Conservation (phyloP, 2,888 invertebrate genomes). For the Scaptomyza flava region DNA sequence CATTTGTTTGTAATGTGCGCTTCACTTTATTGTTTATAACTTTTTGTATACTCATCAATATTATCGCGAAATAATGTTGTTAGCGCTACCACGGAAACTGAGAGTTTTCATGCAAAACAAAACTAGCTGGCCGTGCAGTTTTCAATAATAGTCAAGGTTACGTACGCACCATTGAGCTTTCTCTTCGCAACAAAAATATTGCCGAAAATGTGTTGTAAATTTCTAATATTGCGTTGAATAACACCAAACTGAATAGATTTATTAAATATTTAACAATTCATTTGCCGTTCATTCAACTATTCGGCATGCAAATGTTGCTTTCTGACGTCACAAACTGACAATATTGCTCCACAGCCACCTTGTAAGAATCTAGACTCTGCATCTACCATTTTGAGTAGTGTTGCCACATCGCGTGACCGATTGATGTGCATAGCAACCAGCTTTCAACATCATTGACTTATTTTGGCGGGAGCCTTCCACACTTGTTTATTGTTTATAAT, state of each 20-base stretch:
- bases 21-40: conserved; percentile 15
- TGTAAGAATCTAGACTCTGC: neutral
- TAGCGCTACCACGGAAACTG: conserved; percentile 37
- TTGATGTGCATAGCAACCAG: conserved; percentile 21
- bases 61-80: conserved; percentile 29
- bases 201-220: neutral
- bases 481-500: conserved; percentile 42
- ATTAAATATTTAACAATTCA: neutral
- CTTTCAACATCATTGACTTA: neutral
- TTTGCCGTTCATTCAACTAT: neutral
- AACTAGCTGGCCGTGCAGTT: conserved; percentile 12
- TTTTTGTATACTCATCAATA: conserved; percentile 14
- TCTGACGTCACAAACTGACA: neutral
- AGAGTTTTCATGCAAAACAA: conserved; percentile 22
- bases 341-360: neutral
- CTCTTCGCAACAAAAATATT: neutral
- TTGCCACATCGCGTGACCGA: conserved; percentile 15
- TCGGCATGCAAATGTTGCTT: neutral
- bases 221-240: neutral
- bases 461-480: conserved; percentile 46
- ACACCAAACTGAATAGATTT: neutral
- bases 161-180: neutral
- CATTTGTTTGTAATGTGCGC: neutral
- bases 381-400: conserved; percentile 15
- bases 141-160: conserved; percentile 8